Base-by-base conservation (phyloP, 2,888 invertebrate species). In the Himalopsyche tibetana region DNA sequence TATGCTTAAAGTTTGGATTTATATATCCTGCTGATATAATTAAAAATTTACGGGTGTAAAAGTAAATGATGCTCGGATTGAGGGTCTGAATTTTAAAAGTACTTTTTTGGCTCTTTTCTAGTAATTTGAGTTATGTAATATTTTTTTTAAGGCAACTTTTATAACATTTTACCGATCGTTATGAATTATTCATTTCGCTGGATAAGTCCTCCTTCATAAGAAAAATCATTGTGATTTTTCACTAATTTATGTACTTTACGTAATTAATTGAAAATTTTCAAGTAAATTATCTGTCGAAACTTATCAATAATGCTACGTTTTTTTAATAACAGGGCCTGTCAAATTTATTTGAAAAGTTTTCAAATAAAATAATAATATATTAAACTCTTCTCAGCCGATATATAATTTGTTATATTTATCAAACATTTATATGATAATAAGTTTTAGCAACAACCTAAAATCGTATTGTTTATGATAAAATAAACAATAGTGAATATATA, bases 121-220 rank as follows among this genome's bases (percentile, higher is more conserved):
- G 74, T 74, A 74, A 74, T 74, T 74, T 74, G 74, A 74, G 38
- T 74, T 74, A 74, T 74, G 74, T 74, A 74, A 74, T 74, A 74
- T 74, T 74, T 74, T 74, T 74, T 74, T 74, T n/a, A 38, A 36
- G 74, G 38, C 36, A 74, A 74, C 74, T 74, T 74, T 74, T 74
- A 74, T 74, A 74, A 38, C 74, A 15, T 74, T 74, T 74, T 17
- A 74, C 36, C 38, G 38, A 15, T 74, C 74, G 74, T 36, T 36
- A 74, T 74, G 74, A 74, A 74, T 74, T 36, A 74, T 74, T 74
- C 74, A 74, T 74, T 15, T 74, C 8, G 12, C 0, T 36, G 74
- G 74, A 74, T 74, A 38, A 74, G 12, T 74, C 12, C 69, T 74
- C 74, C 3, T 74, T 74, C 5, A 38, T 12, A 6, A 36, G 38